Percentiles rank a stretch among this genome's conserved stretches.
Evolutionary conservation across 2,888 invertebrate species (phyloP).

Genomic region (Leucozona laternaria): DNA sequence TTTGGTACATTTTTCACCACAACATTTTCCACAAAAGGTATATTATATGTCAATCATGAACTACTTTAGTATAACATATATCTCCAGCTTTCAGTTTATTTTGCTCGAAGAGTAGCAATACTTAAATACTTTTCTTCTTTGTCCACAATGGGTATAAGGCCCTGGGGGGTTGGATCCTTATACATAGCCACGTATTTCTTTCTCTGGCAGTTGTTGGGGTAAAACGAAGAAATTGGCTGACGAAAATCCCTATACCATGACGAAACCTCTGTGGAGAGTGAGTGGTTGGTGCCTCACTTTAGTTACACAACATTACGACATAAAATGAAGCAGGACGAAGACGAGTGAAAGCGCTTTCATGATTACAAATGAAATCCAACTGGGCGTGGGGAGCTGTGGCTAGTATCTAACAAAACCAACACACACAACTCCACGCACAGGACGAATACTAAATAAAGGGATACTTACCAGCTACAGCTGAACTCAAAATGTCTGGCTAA

Average conservation of each 20-base stretch:
- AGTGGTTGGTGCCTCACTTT: conserved; percentile 77
- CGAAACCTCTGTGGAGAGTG: conserved; percentile 33
- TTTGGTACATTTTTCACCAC: conserved; percentile 16
- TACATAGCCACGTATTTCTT: conserved; percentile 21
- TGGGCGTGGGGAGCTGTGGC: conserved; percentile 74
- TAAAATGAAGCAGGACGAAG: conserved; percentile 68
- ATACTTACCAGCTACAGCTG: conserved; percentile 68
- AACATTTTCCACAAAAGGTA: conserved; percentile 28
- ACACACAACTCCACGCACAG: conserved; percentile 61
- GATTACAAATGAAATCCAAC: conserved; percentile 75
- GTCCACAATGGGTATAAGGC: conserved; percentile 20
- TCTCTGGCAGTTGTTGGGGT: conserved; percentile 38
- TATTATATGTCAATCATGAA: conserved; percentile 38
- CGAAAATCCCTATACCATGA: conserved; percentile 53
- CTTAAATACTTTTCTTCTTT: conserved; percentile 35
- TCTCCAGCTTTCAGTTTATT: conserved; percentile 11
- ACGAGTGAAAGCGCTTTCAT: conserved; percentile 75
- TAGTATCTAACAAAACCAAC: conserved; percentile 66
- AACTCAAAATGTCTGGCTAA: conserved; percentile 78
- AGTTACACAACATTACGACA: conserved; percentile 71
- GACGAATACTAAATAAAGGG: conserved; percentile 73
- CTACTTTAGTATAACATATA: conserved; percentile 21
- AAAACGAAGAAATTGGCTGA: conserved; percentile 65
- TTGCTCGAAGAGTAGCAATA: conserved; percentile 29
- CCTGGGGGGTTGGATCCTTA: conserved; percentile 42